These are phyloP conservation scores for Martes martes DNA, from an alignment of 2,113 vertebrate species.

Conservation along the genomic window DNA sequence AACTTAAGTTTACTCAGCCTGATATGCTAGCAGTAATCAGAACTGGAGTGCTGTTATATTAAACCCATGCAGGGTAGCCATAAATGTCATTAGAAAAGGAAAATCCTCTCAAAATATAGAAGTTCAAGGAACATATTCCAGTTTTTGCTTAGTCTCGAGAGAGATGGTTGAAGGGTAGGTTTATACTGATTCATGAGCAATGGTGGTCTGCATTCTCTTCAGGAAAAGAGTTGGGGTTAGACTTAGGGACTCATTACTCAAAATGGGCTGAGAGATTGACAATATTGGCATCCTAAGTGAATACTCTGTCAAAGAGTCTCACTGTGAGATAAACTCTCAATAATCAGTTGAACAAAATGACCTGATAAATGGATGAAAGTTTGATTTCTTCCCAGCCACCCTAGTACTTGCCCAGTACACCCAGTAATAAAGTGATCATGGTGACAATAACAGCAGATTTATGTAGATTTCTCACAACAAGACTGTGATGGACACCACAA, in stretches of 20 bases:
- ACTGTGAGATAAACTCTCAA: not conserved
- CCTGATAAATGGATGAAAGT: not conserved
- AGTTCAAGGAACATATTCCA: not conserved
- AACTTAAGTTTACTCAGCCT: not conserved
- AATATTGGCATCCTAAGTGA: not conserved
- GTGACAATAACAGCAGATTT: not conserved
- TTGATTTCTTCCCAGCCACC: not conserved
- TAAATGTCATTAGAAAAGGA: not conserved
- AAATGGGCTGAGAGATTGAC: not conserved
- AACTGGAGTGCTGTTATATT: not conserved
- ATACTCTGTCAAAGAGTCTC: not conserved
- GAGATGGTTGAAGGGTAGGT: not conserved
- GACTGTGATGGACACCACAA: not conserved
- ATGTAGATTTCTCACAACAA: not conserved
- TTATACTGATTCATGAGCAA: not conserved
- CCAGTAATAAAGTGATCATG: not conserved
- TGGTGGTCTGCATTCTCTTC: not conserved
- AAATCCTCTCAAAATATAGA: not conserved
- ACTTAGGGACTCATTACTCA: not conserved
- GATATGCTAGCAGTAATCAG: not conserved
- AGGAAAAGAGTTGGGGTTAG: not conserved
- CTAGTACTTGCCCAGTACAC: not conserved
- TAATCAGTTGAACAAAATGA: not conserved
- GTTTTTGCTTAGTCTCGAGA: not conserved
- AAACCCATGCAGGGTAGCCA: not conserved